These are phyloP conservation scores for Cassiopea xamachana DNA, from an alignment of 30 jellyfish, hydroid and myxozoan species.

Conservation along the genomic window DNA sequence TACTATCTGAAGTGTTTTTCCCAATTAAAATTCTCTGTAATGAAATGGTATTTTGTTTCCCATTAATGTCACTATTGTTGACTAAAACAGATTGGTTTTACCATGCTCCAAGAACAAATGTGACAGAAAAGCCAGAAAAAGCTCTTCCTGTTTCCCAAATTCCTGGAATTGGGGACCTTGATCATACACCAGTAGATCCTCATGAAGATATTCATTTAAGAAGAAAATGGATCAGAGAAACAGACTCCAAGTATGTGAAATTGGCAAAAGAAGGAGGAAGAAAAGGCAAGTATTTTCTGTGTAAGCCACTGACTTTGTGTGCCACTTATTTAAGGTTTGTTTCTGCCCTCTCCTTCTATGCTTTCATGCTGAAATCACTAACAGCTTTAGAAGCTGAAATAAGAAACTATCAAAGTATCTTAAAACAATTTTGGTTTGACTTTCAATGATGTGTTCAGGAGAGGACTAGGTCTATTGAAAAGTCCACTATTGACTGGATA, in stretches of 20 bases:
- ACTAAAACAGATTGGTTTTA: conserved; percentile 81
- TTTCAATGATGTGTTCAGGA: too few species aligned
- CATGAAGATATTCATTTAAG: conserved; percentile 50
- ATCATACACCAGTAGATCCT: conserved; percentile 37
- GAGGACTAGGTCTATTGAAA: too few species aligned
- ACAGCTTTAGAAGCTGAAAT: too few species aligned
- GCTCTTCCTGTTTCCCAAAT: conserved; percentile 75
- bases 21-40: too few species aligned
- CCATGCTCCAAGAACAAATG: conserved; percentile 72
- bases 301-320: background rate
- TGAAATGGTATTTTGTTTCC: too few species aligned
- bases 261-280: conserved; percentile 92
- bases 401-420: too few species aligned
- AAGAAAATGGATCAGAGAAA: conserved; percentile 87
- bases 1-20: too few species aligned
- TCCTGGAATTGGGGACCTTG: conserved; percentile 79
- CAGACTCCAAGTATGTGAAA: conserved; percentile 76
- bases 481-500: too few species aligned
- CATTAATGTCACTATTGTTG: background rate
- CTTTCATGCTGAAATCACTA: too few species aligned
- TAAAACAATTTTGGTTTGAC: too few species aligned
- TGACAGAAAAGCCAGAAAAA: conserved; percentile 23
- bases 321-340: background rate
- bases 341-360: background rate
- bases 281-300: conserved; percentile 43